Conservation (phyloP, 2,888 invertebrate genomes). For the Drosophila mimetica region DNA sequence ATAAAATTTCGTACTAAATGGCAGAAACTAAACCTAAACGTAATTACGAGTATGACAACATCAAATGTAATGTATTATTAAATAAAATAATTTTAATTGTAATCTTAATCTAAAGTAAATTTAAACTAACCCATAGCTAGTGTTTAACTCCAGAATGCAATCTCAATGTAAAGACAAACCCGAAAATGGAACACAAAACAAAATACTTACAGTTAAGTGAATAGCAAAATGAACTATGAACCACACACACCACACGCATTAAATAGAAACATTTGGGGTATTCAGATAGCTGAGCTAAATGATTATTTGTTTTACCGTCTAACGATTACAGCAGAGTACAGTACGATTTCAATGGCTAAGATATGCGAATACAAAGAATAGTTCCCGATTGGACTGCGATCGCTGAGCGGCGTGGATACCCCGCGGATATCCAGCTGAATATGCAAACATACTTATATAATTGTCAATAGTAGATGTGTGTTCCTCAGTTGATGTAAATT, state of each 20-base stretch:
- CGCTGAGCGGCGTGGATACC: slow-evolving; percentile 8
- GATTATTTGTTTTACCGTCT: slow-evolving; percentile 34
- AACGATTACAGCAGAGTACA: slow-evolving; percentile 24
- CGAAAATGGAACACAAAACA: slow-evolving; percentile 16
- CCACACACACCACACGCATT: slow-evolving; percentile 42
- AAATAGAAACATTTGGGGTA: slow-evolving; percentile 41
- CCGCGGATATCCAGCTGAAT: slow-evolving; percentile 26
- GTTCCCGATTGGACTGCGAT: slow-evolving; percentile 20
- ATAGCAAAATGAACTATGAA: slow-evolving; percentile 46
- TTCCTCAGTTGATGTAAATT: slow-evolving; percentile 71
- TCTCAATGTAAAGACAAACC: slow-evolving; percentile 67
- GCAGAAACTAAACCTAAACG: slow-evolving; percentile 49
- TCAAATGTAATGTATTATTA: slow-evolving; percentile 54
- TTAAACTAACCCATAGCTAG: slow-evolving; percentile 58
- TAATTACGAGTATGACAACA: slow-evolving; percentile 43
- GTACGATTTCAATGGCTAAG: slow-evolving; percentile 17
- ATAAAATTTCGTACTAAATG: slow-evolving; percentile 62
- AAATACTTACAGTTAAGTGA: slow-evolving; percentile 60
- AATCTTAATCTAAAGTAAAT: slow-evolving; percentile 31
- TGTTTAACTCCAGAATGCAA: slow-evolving; percentile 57
- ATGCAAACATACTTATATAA: slow-evolving; percentile 48
- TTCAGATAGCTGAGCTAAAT: slow-evolving; percentile 35
- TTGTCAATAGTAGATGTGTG: slow-evolving; percentile 60
- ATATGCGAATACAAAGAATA: slow-evolving; percentile 9
- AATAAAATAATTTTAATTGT: slow-evolving; percentile 33